A percentile compares a stretch with the other conserved stretches of the same genome.
phyloP scores from a whole-genome alignment of 1,140 invertebrate species.

The Archegozetes longisetosus region DNA sequence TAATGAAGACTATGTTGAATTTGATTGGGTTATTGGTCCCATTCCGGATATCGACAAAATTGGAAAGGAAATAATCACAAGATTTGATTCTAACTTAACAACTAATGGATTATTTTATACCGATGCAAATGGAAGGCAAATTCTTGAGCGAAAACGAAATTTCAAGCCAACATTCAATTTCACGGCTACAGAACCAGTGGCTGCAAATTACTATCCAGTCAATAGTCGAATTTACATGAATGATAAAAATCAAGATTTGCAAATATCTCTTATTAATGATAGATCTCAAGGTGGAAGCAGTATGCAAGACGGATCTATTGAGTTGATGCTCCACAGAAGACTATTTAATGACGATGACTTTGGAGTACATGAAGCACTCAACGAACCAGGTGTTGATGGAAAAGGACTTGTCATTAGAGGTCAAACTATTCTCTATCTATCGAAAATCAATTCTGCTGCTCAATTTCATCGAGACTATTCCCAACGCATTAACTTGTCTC shows the following conservation, averaged over 20 bases:
- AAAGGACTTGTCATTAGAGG: conserved; percentile 64
- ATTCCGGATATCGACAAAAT: conserved; percentile 47
- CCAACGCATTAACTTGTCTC: conserved; percentile 31
- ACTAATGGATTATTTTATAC: conserved; percentile 34
- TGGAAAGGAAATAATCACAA: conserved; percentile 36
- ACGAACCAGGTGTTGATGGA: conserved; percentile 53
- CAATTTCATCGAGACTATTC: conserved; percentile 30
- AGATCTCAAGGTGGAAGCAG: conserved; percentile 71
- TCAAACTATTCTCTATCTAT: conserved; percentile 34
- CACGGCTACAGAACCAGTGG: conserved; percentile 42
- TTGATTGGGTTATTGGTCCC: conserved; percentile 85
- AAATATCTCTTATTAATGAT: conserved; percentile 49
- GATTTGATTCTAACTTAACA: conserved; percentile 29
- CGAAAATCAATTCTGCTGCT: conserved; percentile 25
- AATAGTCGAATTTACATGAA: conserved; percentile 52
- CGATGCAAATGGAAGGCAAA: conserved; percentile 40
- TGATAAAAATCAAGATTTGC: conserved; percentile 16
- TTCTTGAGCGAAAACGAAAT: conserved; percentile 47
- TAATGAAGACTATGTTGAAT: conserved; percentile 46
- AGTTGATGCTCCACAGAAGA: conserved; percentile 50
- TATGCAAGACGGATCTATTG: conserved; percentile 28
- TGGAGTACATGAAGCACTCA: conserved; percentile 76
- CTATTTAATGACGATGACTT: conserved; percentile 72
- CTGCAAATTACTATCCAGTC: conserved; percentile 87
- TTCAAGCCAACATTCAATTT: conserved; percentile 54